A percentile compares a stretch with the other conserved stretches of the same genome.
Evolutionary conservation across 2,113 vertebrate species (phyloP).

Genomic region (Aegypius monachus): DNA sequence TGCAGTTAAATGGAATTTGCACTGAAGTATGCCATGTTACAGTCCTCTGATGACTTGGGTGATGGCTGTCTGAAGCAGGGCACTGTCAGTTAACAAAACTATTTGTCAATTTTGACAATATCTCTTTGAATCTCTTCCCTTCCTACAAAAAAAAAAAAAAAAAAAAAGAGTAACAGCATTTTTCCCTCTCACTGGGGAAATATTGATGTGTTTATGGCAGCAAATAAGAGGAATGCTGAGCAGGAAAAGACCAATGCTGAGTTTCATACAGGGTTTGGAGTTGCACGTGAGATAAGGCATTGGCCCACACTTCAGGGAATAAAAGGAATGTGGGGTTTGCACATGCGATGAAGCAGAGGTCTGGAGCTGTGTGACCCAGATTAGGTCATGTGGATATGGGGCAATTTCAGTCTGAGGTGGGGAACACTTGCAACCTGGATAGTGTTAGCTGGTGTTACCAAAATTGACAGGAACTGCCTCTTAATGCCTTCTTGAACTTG

Average conservation of each 20-base stretch:
- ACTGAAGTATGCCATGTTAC: not conserved
- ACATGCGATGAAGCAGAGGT: not conserved
- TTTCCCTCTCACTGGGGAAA: not conserved
- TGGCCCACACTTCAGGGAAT: not conserved
- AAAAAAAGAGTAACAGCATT: not conserved
- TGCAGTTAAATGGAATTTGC: not conserved
- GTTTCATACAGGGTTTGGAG: not conserved
- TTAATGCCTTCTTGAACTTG: not conserved
- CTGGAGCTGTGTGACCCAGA: not conserved
- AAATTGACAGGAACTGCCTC: not conserved
- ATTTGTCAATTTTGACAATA: not conserved
- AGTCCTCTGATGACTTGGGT: not conserved
- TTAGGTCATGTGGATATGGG: not conserved
- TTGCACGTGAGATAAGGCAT: not conserved
- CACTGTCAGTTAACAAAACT: not conserved
- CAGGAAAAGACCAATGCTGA: not conserved
- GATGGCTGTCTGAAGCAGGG: not conserved
- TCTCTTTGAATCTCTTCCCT: not conserved
- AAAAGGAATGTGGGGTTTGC: not conserved
- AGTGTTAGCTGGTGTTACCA: not conserved
- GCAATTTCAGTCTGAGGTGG: not conserved
- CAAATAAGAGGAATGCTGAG: not conserved
- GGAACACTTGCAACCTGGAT: not conserved
- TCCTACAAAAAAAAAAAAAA: not conserved
- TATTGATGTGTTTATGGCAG: not conserved